phyloP scores from a whole-genome alignment of 1,140 invertebrate species.

The Pachypeltis micranthus region DNA sequence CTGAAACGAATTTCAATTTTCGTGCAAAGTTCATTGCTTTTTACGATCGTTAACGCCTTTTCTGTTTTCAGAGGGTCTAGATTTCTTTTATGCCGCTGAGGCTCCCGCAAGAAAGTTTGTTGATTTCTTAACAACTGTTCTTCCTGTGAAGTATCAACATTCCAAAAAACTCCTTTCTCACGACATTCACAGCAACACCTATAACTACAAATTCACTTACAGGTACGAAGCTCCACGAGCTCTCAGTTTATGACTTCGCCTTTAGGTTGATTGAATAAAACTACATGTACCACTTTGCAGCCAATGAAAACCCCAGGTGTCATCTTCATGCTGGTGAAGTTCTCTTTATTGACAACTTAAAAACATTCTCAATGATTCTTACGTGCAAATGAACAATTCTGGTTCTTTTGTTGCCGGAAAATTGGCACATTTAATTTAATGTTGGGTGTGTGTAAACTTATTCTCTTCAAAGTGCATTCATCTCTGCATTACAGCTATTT shows the following conservation, averaged over 20 bases:
- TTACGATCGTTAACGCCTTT: conserved; percentile 12
- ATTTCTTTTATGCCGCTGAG: conserved; percentile 89
- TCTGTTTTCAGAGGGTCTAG: conserved; percentile 69
- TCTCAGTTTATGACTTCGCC: neutral
- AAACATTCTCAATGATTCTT: no score
- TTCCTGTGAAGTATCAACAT: conserved; percentile 75
- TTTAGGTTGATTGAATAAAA: neutral
- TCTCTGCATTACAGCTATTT: no score
- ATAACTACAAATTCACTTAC: conserved; percentile 91
- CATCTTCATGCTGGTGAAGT: neutral
- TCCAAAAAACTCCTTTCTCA: conserved; percentile 96
- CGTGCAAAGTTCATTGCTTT: conserved; percentile 3
- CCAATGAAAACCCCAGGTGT: neutral
- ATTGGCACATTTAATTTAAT: no score
- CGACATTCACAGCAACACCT: conserved; percentile 92
- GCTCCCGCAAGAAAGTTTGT: conserved; percentile 89
- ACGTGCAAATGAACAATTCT: no score
- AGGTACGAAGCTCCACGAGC: conserved; percentile 30
- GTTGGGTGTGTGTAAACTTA: no score
- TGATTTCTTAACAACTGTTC: conserved; percentile 77
- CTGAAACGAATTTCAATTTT: neutral
- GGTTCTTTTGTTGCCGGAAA: no score
- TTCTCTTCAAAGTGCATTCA: no score
- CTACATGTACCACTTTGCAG: neutral
- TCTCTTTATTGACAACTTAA: neutral